Percentiles rank a stretch among this genome's conserved stretches.
These are phyloP conservation scores for Orthosia cruda DNA, from an alignment of 2,888 invertebrate species.

Conservation along the genomic window DNA sequence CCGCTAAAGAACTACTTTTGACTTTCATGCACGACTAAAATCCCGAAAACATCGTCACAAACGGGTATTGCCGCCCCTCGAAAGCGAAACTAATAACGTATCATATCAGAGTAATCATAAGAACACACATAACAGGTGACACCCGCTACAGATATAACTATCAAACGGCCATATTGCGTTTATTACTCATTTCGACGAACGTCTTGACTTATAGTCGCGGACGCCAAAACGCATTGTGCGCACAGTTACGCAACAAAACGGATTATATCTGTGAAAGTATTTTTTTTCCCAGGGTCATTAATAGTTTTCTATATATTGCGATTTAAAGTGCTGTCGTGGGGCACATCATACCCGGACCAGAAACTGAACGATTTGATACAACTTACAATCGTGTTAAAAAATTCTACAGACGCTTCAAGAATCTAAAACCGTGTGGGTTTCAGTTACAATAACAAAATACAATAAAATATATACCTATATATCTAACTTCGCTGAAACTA, in stretches of 20 bases:
- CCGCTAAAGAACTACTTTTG: not conserved
- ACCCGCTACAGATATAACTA: slow-evolving; percentile 66
- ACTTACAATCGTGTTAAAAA: too few relatives aligned
- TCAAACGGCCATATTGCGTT: slow-evolving; percentile 71
- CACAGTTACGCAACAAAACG: slow-evolving; percentile 64
- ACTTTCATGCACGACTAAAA: not conserved
- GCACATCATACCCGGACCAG: not conserved
- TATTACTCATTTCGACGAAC: slow-evolving; percentile 75
- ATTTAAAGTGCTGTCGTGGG: slow-evolving; percentile 23
- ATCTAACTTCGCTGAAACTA: not conserved
- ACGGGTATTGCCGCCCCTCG: slow-evolving; percentile 7
- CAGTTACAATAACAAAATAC: too few relatives aligned
- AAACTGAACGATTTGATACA: not conserved
- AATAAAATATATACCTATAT: too few relatives aligned
- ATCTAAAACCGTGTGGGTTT: too few relatives aligned
- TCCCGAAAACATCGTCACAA: not conserved
- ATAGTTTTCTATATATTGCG: slow-evolving; percentile 12
- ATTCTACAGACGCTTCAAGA: too few relatives aligned
- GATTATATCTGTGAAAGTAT: slow-evolving; percentile 26
- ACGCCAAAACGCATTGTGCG: slow-evolving; percentile 66
- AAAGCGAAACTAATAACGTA: slow-evolving; percentile 22
- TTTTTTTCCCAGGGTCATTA: slow-evolving; percentile 49
- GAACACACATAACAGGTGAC: slow-evolving; percentile 74
- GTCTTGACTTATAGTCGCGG: slow-evolving; percentile 68
- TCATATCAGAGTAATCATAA: slow-evolving; percentile 41